These are phyloP conservation scores for Vanessa tameamea DNA, from an alignment of 1,140 invertebrate species.

Conservation along the genomic window DNA sequence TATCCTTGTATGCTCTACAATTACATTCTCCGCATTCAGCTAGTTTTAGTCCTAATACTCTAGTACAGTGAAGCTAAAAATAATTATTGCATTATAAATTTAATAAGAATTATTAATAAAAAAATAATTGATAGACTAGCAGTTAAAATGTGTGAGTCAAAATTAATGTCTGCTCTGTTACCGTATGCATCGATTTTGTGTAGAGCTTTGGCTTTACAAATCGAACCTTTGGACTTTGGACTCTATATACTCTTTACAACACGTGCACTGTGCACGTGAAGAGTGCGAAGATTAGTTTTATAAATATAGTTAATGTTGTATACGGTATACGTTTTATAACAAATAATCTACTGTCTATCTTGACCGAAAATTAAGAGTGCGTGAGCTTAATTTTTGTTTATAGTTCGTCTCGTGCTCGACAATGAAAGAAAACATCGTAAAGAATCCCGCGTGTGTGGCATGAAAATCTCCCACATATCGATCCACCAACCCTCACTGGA, in stretches of 20 bases:
- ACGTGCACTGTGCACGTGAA: slow-evolving; percentile 38
- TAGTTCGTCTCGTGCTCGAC: no score
- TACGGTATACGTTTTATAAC: no score
- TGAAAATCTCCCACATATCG: no score
- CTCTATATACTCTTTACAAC: no score
- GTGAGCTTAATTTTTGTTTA: no score
- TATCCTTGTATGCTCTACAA: slow-evolving; percentile 9
- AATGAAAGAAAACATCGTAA: no score
- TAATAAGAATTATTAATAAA: no score
- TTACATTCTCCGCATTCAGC: slow-evolving; percentile 20
- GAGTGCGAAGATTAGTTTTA: slow-evolving; percentile 8
- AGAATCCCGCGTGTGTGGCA: no score
- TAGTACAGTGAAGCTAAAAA: slow-evolving; percentile 14
- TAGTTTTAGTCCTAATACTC: slow-evolving; percentile 7
- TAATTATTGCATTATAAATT: not conserved
- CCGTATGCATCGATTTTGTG: slow-evolving; percentile 38
- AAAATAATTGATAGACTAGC: no score
- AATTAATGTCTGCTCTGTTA: slow-evolving; percentile 28
- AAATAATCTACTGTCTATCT: no score
- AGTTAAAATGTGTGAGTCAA: slow-evolving; percentile 18
- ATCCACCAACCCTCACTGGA: no score
- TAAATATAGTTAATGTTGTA: not conserved
- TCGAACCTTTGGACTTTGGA: slow-evolving; percentile 41
- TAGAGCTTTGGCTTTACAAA: slow-evolving; percentile 48
- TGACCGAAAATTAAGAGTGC: no score